A percentile compares a stretch with the other conserved stretches of the same genome.
Evolutionary conservation across 2,797 vertebrate genomes (phyloP).

Genomic region (Ptychobarbus kaznakovi): DNA sequence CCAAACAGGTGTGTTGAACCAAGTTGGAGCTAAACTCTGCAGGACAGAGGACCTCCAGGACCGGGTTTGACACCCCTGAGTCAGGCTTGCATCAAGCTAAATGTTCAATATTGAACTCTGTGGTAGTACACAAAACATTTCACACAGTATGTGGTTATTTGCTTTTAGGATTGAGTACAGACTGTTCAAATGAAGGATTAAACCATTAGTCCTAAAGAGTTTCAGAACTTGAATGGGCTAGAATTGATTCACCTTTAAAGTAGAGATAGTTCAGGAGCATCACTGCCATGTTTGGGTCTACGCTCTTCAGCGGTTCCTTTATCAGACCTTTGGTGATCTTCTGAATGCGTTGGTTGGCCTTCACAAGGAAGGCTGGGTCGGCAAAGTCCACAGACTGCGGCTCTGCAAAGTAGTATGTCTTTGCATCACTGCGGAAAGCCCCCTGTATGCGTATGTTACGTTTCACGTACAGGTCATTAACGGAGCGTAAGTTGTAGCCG

Average conservation of each 20-base stretch:
- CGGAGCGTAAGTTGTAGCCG: slow-evolving; percentile 90
- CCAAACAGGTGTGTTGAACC: too few relatives aligned
- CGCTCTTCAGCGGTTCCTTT: slow-evolving; percentile 86
- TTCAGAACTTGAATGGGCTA: neutral
- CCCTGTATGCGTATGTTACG: slow-evolving; percentile 79
- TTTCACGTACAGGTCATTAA: slow-evolving; percentile 90
- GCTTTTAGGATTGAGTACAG: neutral
- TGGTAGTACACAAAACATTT: neutral
- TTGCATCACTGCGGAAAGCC: slow-evolving; percentile 83
- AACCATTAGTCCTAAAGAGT: neutral
- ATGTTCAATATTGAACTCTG: too few relatives aligned
- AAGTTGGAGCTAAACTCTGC: neutral
- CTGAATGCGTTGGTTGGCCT: slow-evolving; percentile 87
- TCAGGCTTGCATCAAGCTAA: neutral
- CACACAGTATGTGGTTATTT: neutral
- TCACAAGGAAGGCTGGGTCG: slow-evolving; percentile 84
- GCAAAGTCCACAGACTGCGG: slow-evolving; percentile 88
- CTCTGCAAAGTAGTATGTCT: slow-evolving; percentile 91
- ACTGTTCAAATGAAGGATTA: neutral
- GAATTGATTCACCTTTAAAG: slow-evolving; percentile 89
- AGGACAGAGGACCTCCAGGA: neutral
- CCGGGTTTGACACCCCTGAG: neutral
- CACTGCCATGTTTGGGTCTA: slow-evolving; percentile 87
- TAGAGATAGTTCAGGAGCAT: slow-evolving; percentile 97
- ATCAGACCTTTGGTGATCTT: slow-evolving; percentile 95